Base-by-base conservation (phyloP, 2,888 invertebrate species). In the Yponomeuta cagnagella region DNA sequence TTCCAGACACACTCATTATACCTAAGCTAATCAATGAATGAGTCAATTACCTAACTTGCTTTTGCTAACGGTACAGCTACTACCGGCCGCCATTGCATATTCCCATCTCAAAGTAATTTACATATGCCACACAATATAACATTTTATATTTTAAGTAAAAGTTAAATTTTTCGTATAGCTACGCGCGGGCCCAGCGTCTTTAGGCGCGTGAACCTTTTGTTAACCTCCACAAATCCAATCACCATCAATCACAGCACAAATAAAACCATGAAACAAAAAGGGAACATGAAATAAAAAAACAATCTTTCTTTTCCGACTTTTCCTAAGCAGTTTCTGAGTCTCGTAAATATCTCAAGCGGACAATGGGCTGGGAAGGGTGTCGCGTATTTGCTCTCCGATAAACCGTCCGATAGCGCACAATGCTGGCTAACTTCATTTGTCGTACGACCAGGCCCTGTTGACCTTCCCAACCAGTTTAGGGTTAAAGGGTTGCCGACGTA, bases 261-360 rank as follows among this genome's bases (percentile, higher is more conserved):
- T 12, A 15, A 15, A 58, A 52, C 5, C 6, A 52, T 12, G 52
- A 3, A 52, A 15, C 43, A 58, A 58, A 15, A 58, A 15, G 52
- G 15, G 15, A 58, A 5, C 15, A 58, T 12, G 12, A 58, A 58
- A 23, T 23, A 23, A 23, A 58, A 58, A 58, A 15, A 5, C 52
- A 5, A 15, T 58, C 52, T 15, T 5, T 12, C 12, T 58, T 58
- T 15, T 58, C 52, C 52, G 12, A 15, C 52, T 58, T 58, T 58
- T 12, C 52, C 52, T 15, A 15, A 58, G 52, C 52, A 58, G 52
- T 58, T 58, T 58, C 12, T 58, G 52, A 58, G 52, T 58, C 15
- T 58, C 52, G 52, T 58, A 58, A 58, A 58, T 58, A 58, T 58
- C 52, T 58, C 52, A 58, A 58, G 52, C 15, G 52, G 52, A 58